phyloP scores from a whole-genome alignment of 2,113 vertebrate species.

The Lophotis ruficrista region DNA sequence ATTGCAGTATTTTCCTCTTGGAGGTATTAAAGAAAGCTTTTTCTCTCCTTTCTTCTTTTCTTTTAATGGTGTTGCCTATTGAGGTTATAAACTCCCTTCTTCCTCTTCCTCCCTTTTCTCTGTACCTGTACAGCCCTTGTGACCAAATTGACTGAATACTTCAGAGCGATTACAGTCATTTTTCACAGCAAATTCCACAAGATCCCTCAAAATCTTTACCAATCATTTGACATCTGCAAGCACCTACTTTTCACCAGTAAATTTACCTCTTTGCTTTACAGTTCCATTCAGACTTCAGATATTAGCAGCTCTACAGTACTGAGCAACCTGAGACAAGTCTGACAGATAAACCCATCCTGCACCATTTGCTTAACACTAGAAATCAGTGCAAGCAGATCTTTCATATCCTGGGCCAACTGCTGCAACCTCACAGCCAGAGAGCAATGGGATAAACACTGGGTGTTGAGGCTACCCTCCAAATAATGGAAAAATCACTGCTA shows the following conservation, averaged over 20 bases:
- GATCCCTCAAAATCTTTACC: background rate
- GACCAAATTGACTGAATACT: background rate
- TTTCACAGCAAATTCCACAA: background rate
- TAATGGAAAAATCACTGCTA: background rate
- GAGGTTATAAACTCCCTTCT: background rate
- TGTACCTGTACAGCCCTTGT: background rate
- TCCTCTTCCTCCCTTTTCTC: background rate
- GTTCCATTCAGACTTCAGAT: background rate
- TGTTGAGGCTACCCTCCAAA: background rate
- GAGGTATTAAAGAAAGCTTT: background rate
- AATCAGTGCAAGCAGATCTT: background rate
- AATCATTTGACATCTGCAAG: background rate
- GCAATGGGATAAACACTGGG: background rate
- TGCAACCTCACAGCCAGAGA: background rate
- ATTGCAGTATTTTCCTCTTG: background rate
- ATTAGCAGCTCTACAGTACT: background rate
- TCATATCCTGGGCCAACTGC: background rate
- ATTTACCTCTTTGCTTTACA: background rate
- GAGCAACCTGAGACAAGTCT: background rate
- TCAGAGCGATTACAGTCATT: rapidly evolving
- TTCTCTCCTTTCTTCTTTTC: background rate
- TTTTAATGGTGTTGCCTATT: background rate
- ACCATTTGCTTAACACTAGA: background rate
- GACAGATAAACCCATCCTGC: background rate
- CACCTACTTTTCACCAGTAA: background rate